These are phyloP conservation scores for Nestor notabilis DNA, from an alignment of 2,113 vertebrate genomes.

Conservation along the genomic window DNA sequence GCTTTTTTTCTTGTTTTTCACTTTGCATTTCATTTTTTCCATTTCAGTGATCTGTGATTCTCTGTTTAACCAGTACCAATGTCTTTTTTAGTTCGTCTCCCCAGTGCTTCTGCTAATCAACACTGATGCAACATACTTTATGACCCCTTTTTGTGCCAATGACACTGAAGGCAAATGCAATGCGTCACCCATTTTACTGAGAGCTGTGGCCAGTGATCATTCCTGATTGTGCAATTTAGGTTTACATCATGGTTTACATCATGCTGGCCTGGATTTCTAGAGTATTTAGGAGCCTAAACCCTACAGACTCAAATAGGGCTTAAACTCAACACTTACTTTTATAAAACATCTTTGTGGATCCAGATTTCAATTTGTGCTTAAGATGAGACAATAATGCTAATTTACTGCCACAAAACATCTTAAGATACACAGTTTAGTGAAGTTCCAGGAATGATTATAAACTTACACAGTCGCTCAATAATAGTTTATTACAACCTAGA, in stretches of 20 bases:
- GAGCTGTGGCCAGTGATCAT: background rate
- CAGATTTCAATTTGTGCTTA: background rate
- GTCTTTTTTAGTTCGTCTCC: background rate
- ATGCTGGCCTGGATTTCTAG: background rate
- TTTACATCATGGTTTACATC: background rate
- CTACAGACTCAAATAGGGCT: background rate
- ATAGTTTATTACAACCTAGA: slow-evolving; percentile 61
- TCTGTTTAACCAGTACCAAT: background rate
- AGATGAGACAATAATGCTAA: background rate
- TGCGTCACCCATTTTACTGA: background rate
- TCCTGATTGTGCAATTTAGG: background rate
- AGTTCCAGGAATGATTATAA: slow-evolving; percentile 12
- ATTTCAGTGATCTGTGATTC: background rate
- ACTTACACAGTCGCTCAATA: slow-evolving; percentile 32
- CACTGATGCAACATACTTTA: background rate
- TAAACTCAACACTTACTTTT: background rate
- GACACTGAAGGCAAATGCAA: background rate
- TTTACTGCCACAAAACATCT: background rate
- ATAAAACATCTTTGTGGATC: background rate
- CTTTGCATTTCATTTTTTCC: background rate
- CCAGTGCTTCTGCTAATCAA: background rate
- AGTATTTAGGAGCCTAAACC: background rate
- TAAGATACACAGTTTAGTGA: background rate
- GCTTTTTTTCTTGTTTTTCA: background rate
- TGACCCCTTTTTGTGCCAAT: background rate